Percentiles rank a stretch among this genome's conserved stretches.
Conservation (phyloP, 2,113 vertebrate species). For the Nothoprocta perdicaria region DNA sequence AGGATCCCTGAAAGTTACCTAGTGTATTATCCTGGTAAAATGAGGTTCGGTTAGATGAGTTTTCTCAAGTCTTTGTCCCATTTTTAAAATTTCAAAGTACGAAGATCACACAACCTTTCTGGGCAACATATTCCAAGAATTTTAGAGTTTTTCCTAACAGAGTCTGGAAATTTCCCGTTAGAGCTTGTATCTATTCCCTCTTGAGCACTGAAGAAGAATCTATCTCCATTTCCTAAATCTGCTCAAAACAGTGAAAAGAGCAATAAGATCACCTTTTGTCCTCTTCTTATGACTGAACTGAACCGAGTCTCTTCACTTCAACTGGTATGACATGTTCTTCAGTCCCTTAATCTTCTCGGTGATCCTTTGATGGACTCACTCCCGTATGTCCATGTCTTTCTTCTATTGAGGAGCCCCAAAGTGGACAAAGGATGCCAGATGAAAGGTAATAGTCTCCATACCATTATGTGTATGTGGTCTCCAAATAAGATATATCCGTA, state of each 20-base stretch:
- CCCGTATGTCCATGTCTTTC: not conserved
- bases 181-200: not conserved
- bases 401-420: not conserved
- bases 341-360: not conserved
- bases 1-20: not conserved
- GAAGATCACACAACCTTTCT: not conserved
- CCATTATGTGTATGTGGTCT: not conserved
- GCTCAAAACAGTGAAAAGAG: not conserved
- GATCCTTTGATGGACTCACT: not conserved
- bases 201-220: not conserved
- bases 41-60: not conserved
- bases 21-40: not conserved
- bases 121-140: not conserved
- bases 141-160: not conserved
- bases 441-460: not conserved
- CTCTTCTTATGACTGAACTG: not conserved
- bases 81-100: not conserved
- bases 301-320: not conserved
- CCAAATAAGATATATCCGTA: not conserved
- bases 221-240: not conserved
- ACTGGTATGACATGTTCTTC: not conserved
- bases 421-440: not conserved
- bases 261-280: not conserved
- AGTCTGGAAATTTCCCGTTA: not conserved
- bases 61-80: not conserved